Evolutionary conservation across 2,888 invertebrate species (phyloP), one percentile per base, ranked within the genome.

Genomic region (Sipunculus nudus): DNA sequence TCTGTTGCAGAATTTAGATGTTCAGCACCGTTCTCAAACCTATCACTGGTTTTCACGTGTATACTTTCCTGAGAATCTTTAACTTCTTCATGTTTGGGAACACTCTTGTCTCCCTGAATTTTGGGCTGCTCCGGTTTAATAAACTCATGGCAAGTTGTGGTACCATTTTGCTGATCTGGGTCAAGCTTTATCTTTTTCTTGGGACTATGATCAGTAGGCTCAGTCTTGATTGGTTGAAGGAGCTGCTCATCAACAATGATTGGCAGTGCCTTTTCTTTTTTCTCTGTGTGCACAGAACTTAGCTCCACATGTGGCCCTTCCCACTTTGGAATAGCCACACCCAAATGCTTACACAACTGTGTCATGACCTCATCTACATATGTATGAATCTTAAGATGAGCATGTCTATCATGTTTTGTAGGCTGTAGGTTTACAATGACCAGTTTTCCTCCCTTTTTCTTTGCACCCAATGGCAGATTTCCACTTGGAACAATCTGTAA

Each of bases 401-500:
- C 92, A 85, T 94, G 93, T 79, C 92, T 92, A n/a, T 96, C 94
- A 86, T 96, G 94, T 87, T 97, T 96, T 2, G 98, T 99, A n/a
- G 93, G 91, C 82, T 99, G 99, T 54, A 99, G 86, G 86, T 99
- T 99, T 67, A 97, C 92, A 74, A 98, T 93, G 21, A 93, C 93
- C 53, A 99, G 85, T 81, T 91, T 91, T 3, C 96, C 96, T 16
- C 90, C 91, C 80, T 91, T 91, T 80, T 92, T 92, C 73, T 92
- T 90, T 61, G 78, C 64, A 91, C 91, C 78, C 35, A 96, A 83
- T 3, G 98, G 98, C 70, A 98, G 86, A 84, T 93, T 94, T 16
- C 96, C 98, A 85, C 96, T 96, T 40, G 99, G 99, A 68, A 95
- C 88, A 72, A 99, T 99, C 88, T 99, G 98, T 53, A 99, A 86